Evolutionary conservation across 2,113 vertebrate species (phyloP).

Genomic region (Amia ocellicauda): DNA sequence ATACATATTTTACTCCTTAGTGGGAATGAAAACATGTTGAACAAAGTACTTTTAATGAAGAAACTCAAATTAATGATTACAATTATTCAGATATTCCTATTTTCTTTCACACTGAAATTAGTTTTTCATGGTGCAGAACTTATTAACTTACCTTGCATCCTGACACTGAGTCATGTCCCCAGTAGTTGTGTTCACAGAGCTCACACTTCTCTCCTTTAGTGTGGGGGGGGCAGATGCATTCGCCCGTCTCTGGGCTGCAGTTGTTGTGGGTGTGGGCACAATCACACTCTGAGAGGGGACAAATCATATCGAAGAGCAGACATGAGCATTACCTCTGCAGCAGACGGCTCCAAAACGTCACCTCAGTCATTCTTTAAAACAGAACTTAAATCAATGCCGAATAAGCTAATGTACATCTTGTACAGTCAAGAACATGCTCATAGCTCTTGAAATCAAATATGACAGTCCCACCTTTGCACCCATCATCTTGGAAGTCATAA

Average conservation of each 20-base stretch:
- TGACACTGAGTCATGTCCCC: conserved; percentile 66
- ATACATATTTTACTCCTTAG: too few relatives aligned
- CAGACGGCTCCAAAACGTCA: too few relatives aligned
- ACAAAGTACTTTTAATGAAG: too few relatives aligned
- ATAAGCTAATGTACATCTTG: too few relatives aligned
- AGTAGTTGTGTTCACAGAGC: conserved; percentile 71
- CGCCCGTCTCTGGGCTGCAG: conserved; percentile 72
- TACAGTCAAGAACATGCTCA: too few relatives aligned
- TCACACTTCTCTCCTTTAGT: conserved; percentile 75
- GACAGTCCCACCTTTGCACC: conserved; percentile 74
- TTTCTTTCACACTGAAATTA: not conserved
- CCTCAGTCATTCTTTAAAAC: too few relatives aligned
- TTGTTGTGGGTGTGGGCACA: conserved; percentile 83
- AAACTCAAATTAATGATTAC: too few relatives aligned
- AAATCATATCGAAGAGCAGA: not conserved
- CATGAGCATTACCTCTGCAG: too few relatives aligned
- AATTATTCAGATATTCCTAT: too few relatives aligned
- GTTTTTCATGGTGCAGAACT: too few relatives aligned
- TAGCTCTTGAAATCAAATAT: not conserved
- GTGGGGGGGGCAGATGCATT: conserved; percentile 82
- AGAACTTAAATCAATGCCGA: too few relatives aligned
- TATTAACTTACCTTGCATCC: conserved; percentile 79
- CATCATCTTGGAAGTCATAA: conserved; percentile 59
- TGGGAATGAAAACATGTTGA: too few relatives aligned
- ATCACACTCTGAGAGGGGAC: conserved; percentile 71